Evolutionary conservation across 2,888 invertebrate genomes (phyloP), one percentile per base, ranked within the genome.

Genomic region (Ormyrus nitidulus): DNA sequence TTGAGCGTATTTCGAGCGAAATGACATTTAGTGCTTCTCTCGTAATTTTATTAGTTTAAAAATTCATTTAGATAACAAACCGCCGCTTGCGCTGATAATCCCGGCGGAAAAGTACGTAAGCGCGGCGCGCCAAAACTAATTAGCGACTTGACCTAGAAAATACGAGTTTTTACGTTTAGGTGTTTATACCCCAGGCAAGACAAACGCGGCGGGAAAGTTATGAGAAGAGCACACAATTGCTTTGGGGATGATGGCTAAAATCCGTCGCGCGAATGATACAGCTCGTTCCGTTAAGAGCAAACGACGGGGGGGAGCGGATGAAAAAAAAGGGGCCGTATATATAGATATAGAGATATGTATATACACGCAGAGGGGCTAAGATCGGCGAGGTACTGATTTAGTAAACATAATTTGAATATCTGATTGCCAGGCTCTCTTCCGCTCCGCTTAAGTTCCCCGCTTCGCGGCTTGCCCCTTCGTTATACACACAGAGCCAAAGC

Each of bases 351-450:
- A 19, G 11, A 51, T 19, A 19, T 53, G 11, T 66, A 53, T 19
- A 69, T 3, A n/a, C 46, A 44, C 44, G 66, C 53, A 62, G 54
- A 48, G 64, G 72, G 70, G 70, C 49, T 11, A 69, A 59, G 59
- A 46, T 48, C 49, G 44, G 48, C 53, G 66, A 53, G 59, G 65
- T 8, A 78, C 48, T 71, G 65, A 61, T 87, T 87, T 84, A 81
- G 86, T 88, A 87, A 88, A 89, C 86, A 87, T 86, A 84, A 86
- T 88, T 87, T 86, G 85, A 87, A 89, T 89, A 87, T 86, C 85
- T 87, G 87, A 89, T 89, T 88, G 88, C 84, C 84, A 70, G 72
- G 72, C 83, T 79, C 68, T 79, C 73, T 85, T 84, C 78, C 81
- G 80, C 68, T 77, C 77, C 71, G 75, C 49, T 74, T 77, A 66